Evolutionary conservation across 2,797 vertebrate genomes (phyloP), one percentile per base, ranked within the genome.

Genomic region (Melanotaenia parkinsoni): DNA sequence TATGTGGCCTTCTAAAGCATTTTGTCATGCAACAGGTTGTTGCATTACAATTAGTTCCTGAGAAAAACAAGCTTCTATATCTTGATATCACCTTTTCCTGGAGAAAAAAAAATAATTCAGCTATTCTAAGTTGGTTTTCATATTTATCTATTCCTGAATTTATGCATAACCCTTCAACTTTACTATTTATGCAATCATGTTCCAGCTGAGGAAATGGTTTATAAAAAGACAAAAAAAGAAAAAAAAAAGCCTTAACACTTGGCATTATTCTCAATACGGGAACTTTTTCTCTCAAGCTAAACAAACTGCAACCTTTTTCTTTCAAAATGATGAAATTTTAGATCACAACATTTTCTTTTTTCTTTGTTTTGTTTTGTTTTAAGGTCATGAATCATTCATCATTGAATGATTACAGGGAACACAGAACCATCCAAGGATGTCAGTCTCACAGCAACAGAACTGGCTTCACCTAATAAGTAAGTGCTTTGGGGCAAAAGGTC

Each of bases 401-500:
- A 80, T 35, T 86, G 56, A 87, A 83, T 82, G 74, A 90, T 91
- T 87, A 83, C 54, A 74, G 61, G 57, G 67, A 86, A 74, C 76
- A 70, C 64, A 79, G 81, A 89, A 67, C 76, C 85, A 87, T 89
- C 86, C 75, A 80, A 51, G 45, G 35, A 73, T 30, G 80, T 63
- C 66, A 75, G 81, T 70, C 74, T 90, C 93, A 94, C 95, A 88
- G 94, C 90, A 95, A 95, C 94, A 71, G 77, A 88, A 73, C 70
- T 24, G 24, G 81, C 81, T 89, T 82, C 84, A 70, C 83, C 86
- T 93, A 94, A 94, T 95, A 92, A 94, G 93, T 94, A 82, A 95
- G 91, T 93, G 92, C 94, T 91, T 90, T 90, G 74, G 90, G 89
- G 87, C 89, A 81, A 93, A 94, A 95, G 93, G 93, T 94, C 86